Percentiles rank a stretch among this genome's conserved stretches.
Evolutionary conservation across 2,888 invertebrate genomes (phyloP).

Genomic region (Eumerus sabulonum): DNA sequence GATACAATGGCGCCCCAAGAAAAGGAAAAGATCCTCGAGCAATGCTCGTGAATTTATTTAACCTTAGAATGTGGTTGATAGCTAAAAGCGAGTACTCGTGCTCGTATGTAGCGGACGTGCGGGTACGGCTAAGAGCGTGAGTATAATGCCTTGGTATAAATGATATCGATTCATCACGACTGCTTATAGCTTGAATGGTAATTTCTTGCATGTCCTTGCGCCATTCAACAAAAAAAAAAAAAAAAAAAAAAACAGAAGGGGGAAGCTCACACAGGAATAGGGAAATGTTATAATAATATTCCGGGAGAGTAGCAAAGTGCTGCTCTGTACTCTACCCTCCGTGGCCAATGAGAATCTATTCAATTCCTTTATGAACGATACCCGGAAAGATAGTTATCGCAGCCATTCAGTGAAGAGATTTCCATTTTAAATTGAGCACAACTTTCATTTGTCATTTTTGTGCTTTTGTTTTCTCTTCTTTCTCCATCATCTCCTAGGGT

Average conservation of each 20-base stretch:
- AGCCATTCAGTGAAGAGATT: constrained; percentile 63
- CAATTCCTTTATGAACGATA: constrained; percentile 64
- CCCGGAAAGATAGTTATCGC: constrained; percentile 62
- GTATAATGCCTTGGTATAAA: constrained; percentile 58
- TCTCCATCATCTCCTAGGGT: too few relatives aligned
- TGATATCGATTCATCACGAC: constrained; percentile 65
- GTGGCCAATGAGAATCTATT: constrained; percentile 42
- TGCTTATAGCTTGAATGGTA: constrained; percentile 67
- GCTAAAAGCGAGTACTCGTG: not conserved
- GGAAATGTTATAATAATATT: constrained; percentile 58
- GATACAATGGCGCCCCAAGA: constrained; percentile 1
- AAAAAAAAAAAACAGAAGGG: too few relatives aligned
- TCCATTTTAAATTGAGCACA: constrained; percentile 68
- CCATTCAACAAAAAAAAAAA: too few relatives aligned
- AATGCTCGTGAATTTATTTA: constrained; percentile 25
- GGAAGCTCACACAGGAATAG: constrained; percentile 48
- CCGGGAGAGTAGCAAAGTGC: constrained; percentile 18
- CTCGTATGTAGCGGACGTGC: too few relatives aligned
- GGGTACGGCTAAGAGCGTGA: constrained; percentile 9
- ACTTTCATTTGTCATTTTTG: constrained; percentile 65
- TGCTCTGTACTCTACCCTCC: constrained; percentile 7
- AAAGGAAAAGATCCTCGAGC: constrained; percentile 15
- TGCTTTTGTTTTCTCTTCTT: constrained; percentile 18
- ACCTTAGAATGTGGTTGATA: constrained; percentile 7
- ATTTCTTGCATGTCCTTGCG: constrained; percentile 66